Conservation (phyloP, 2,113 vertebrate species). For the Corythaixoides concolor region DNA sequence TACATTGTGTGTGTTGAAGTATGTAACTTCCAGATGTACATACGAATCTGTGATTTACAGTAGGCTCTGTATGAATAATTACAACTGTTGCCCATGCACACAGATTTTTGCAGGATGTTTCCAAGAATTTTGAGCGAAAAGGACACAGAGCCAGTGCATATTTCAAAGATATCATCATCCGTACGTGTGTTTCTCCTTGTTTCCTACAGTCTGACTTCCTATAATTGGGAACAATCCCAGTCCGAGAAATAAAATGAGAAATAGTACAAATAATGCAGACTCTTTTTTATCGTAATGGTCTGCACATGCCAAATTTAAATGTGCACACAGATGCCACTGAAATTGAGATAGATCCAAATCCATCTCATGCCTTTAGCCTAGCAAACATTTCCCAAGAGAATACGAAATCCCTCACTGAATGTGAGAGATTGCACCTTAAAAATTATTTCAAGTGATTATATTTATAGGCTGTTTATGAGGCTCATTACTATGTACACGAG, state of each 20-base stretch:
- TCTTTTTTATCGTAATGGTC: neutral
- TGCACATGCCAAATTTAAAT: slow-evolving; percentile 30
- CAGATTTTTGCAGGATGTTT: slow-evolving; percentile 31
- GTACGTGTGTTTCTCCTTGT: neutral
- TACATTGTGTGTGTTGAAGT: neutral
- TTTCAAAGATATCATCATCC: slow-evolving; percentile 7
- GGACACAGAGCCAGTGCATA: neutral
- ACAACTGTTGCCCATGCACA: neutral
- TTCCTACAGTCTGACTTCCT: neutral
- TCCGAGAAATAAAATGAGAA: neutral
- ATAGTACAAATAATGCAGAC: slow-evolving; percentile 26
- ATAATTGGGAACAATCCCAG: neutral
- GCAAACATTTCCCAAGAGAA: slow-evolving; percentile 30
- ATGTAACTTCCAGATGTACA: neutral
- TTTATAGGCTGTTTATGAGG: slow-evolving; percentile 62
- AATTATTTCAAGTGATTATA: slow-evolving; percentile 57
- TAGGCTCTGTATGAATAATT: neutral
- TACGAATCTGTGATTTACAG: neutral
- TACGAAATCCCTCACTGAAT: slow-evolving; percentile 27
- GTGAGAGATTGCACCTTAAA: slow-evolving; percentile 55
- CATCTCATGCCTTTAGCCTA: slow-evolving; percentile 23
- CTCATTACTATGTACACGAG: slow-evolving; percentile 46
- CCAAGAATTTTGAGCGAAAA: slow-evolving; percentile 23
- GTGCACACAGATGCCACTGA: slow-evolving; percentile 41
- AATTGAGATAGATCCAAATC: slow-evolving; percentile 15